Base-by-base conservation (phyloP, 2,888 invertebrate species). In the Cybosia mesomella region DNA sequence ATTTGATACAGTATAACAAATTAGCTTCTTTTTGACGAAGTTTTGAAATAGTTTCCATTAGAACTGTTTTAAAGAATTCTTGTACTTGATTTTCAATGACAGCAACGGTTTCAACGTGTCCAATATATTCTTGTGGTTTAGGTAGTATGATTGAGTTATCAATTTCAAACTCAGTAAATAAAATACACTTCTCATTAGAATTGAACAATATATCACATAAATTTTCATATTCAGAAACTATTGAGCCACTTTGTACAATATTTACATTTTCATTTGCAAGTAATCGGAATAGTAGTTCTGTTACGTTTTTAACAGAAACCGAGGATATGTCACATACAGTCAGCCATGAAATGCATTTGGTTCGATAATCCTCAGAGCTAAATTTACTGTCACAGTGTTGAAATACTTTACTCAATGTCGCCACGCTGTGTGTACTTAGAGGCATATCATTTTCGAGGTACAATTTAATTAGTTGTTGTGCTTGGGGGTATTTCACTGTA, bases 381-480 rank as follows among this genome's bases (percentile, higher is more conserved):
- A 89, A 91, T 80, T 92, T 93, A 70, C 83, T 91, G 71, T 90
- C 94, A 80, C 90, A 92, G 70, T 87, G 89, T 58, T 87, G 72
- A 60, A 91, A 86, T 22, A 93, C 68, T 53, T 75, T 73, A 65
- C 82, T 89, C 24, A 95, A 76, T 5, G 94, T 95, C 39, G 72
- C 77, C 4, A 94, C 76, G 73, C 90, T 92, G 39, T 82, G 70
- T 49, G 84, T 81, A 22, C 89, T 92, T 7, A 91, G 87, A 4
- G 92, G 92, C 90, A 95, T 92, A 62, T 89, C 91, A 71, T 88
- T 91, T 66, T 95, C 94, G 22, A 86, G 82, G 68, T 94, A 95
- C 32, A 92, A 79, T 76, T 91, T 90, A 24, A 93, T 79, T n/a
- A 95, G 75, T 7, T 91, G 85, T 70, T 90, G 87, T 10, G 89